These are phyloP conservation scores for Apis florea DNA, from an alignment of 1,140 invertebrate genomes.

Conservation along the genomic window DNA sequence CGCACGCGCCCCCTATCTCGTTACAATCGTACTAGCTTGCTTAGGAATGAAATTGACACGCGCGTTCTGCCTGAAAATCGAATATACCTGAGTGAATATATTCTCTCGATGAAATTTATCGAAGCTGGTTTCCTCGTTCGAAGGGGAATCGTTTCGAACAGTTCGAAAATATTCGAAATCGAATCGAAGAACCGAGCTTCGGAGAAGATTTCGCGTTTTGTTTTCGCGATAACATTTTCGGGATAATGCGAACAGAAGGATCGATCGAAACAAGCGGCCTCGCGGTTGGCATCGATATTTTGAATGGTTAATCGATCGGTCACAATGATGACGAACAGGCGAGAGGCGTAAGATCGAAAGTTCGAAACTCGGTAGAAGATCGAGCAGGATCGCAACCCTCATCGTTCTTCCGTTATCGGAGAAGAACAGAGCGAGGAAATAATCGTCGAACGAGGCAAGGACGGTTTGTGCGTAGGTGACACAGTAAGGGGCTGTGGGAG, in stretches of 20 bases:
- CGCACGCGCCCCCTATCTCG: not conserved
- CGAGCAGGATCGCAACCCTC: not conserved
- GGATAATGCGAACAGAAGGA: slow-evolving; percentile 1
- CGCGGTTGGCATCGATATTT: not conserved
- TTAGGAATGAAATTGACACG: slow-evolving; percentile 27
- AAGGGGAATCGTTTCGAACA: not conserved
- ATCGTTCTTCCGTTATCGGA: not conserved
- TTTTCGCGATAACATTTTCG: not conserved
- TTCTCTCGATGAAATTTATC: not conserved
- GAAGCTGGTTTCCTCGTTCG: not conserved
- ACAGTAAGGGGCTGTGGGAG: not conserved
- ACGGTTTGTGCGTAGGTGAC: slow-evolving; percentile 19
- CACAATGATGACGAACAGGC: not conserved
- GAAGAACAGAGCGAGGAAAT: not conserved
- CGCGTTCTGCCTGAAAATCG: not conserved
- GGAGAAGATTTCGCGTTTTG: not conserved
- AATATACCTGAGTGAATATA: not conserved
- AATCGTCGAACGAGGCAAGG: not conserved
- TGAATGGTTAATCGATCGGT: not conserved
- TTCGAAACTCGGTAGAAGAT: not conserved
- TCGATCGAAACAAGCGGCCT: not conserved
- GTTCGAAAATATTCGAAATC: not conserved
- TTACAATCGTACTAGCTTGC: not conserved
- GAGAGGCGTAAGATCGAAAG: slow-evolving; percentile 5
- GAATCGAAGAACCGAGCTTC: not conserved